Base-by-base conservation (phyloP, 1,140 invertebrate species). In the Oedothorax gibbosus region DNA sequence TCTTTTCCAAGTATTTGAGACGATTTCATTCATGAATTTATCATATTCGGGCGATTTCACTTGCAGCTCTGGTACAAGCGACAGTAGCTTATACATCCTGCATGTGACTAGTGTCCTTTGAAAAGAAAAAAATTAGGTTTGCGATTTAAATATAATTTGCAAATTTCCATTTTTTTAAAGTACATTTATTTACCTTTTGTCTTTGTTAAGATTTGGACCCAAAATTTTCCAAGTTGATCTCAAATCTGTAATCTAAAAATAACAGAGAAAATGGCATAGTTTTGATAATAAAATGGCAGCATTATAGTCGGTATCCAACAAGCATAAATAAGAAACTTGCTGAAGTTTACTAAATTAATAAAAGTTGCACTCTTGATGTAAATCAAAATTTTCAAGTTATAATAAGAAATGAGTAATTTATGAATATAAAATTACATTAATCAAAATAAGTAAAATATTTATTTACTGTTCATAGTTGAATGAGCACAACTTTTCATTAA, bases 21-120 rank as follows among this genome's bases (percentile, higher is more conserved):
- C 64, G n/a, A 71, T 68, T 51, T 86, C 85, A 50, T 12, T 68
- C 79, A 86, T 82, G 56, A 82, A 86, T 20, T 75, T 82, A 35
- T 86, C 85, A 86, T 76, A 86, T 62, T 81, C 78, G 62, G 57
- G 56, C 5, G 85, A 82, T 69, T 64, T 75, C 11, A 86, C 85
- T 69, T 62, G 21, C 12, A 86, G 18, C 20, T 82, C 71, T 8
- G 85, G 85, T n/a, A 82, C 21, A 20, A 86, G 56, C 35, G 60
- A 12, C n/a, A 86, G 73, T 6, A 86, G 21, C 60, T 69, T 51
- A 72, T 35, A 86, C 78, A 86, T 76, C 57, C 53, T 18, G 14
- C 71, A 76, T 7, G 51, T 73, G 14, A 85, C 68, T 9, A 73
- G 12, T 20, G 69, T 1, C 60, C 84, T 85, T 50, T 15, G 18